Conservation (phyloP, 2,888 invertebrate species). For the Tromatobia lineatoria region DNA sequence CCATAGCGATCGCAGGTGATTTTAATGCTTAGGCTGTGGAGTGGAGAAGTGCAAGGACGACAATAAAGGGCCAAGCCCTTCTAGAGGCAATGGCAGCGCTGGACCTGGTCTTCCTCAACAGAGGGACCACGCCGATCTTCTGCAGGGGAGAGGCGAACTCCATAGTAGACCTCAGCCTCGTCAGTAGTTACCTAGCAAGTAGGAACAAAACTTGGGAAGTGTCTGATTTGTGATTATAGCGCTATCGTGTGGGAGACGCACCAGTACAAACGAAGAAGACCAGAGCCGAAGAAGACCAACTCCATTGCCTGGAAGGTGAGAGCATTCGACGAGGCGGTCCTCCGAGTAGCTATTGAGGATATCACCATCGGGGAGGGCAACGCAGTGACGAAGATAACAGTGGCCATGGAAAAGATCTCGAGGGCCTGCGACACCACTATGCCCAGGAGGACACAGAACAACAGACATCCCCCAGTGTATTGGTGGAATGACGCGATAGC, state of each 20-base stretch:
- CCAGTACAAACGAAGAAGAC: background rate
- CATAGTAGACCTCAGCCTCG: constrained; percentile 66
- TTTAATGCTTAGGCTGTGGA: background rate
- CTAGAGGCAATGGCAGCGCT: background rate
- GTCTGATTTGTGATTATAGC: constrained; percentile 58
- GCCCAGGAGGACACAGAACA: constrained; percentile 38
- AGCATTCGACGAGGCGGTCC: constrained; percentile 25
- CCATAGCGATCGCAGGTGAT: background rate
- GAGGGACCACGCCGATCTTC: constrained; percentile 44
- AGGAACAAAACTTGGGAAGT: constrained; percentile 59
- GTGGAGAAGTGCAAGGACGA: background rate
- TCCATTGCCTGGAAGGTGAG: constrained; percentile 40
- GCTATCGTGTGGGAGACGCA: constrained; percentile 31
- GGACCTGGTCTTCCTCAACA: constrained; percentile 2
- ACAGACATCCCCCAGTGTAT: constrained; percentile 49
- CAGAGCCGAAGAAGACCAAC: background rate
- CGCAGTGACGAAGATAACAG: background rate
- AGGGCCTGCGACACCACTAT: constrained; percentile 65
- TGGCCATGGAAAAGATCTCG: constrained; percentile 40
- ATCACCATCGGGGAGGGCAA: background rate
- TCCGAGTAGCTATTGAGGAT: constrained; percentile 11
- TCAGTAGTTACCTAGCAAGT: constrained; percentile 60
- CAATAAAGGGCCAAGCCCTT: background rate
- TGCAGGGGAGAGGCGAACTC: constrained; percentile 45
- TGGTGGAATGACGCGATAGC: constrained; percentile 60